Percentiles rank a stretch among this genome's conserved stretches.
Conservation (phyloP, 2,888 invertebrate genomes). For the Portevinia maculata region DNA sequence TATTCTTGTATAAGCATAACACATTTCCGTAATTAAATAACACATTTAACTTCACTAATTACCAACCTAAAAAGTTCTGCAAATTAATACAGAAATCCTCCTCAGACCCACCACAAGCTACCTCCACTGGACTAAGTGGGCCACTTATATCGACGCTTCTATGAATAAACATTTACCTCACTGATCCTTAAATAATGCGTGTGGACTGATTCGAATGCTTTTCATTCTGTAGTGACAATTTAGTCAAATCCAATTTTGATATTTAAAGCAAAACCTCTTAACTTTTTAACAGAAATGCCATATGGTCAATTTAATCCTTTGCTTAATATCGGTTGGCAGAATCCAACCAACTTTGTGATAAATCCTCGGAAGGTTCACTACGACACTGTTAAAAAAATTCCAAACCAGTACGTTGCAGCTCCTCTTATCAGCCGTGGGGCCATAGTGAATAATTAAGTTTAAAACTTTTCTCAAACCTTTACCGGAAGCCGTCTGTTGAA, state of each 20-base stretch:
- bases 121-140: too few relatives aligned
- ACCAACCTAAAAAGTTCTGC: too few relatives aligned
- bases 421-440: neutral
- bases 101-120: too few relatives aligned
- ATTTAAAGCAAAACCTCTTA: neutral
- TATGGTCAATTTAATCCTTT: constrained; percentile 46
- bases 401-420: constrained; percentile 41
- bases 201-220: neutral
- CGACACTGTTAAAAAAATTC: constrained; percentile 22
- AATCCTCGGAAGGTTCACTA: constrained; percentile 17
- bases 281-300: neutral
- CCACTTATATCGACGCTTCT: too few relatives aligned
- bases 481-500: constrained; percentile 13
- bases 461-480: constrained; percentile 43
- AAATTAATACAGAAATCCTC: too few relatives aligned
- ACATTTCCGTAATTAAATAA: too few relatives aligned
- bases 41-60: too few relatives aligned
- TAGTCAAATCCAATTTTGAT: neutral
- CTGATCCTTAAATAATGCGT: too few relatives aligned
- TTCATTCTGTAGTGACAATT: too few relatives aligned
- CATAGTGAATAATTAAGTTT: constrained; percentile 39
- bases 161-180: too few relatives aligned
- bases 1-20: too few relatives aligned
- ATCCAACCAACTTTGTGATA: constrained; percentile 46
- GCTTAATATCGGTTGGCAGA: constrained; percentile 1